phyloP scores from a whole-genome alignment of 2,113 vertebrate genomes.

The Echinops telfairi region DNA sequence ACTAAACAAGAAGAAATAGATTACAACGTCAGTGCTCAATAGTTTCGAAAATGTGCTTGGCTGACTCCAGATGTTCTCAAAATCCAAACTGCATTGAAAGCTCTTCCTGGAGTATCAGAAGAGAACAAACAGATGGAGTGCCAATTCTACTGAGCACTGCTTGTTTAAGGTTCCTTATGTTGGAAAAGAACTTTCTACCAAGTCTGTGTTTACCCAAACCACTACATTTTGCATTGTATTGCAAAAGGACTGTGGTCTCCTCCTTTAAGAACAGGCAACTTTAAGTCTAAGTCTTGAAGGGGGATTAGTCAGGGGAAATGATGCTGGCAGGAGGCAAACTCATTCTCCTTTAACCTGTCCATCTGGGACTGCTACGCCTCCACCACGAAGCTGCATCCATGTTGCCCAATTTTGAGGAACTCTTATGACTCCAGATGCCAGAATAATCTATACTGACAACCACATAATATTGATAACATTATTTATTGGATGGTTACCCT shows the following conservation, averaged over 20 bases:
- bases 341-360: not conserved
- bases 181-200: constrained; percentile 48
- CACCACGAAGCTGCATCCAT: not conserved
- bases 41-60: constrained; percentile 49
- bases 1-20: constrained; percentile 37
- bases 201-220: constrained; percentile 39
- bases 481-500: not conserved
- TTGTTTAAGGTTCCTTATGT: not conserved
- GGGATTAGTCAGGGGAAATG: not conserved
- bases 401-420: not conserved
- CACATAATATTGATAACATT: not conserved
- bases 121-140: constrained; percentile 59
- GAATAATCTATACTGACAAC: not conserved
- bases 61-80: constrained; percentile 71
- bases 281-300: not conserved
- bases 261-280: not conserved
- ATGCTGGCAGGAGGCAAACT: accelerated
- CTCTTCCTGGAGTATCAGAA: constrained; percentile 42
- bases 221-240: constrained; percentile 40
- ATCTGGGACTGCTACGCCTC: not conserved
- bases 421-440: not conserved
- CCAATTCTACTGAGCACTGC: not conserved
- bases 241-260: not conserved
- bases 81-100: constrained; percentile 25
- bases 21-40: constrained; percentile 38